Evolutionary conservation across 35 echinoderm and acorn worm species (phyloP), one percentile per base, ranked within the genome.

Genomic region (Stichopus chloronotus): DNA sequence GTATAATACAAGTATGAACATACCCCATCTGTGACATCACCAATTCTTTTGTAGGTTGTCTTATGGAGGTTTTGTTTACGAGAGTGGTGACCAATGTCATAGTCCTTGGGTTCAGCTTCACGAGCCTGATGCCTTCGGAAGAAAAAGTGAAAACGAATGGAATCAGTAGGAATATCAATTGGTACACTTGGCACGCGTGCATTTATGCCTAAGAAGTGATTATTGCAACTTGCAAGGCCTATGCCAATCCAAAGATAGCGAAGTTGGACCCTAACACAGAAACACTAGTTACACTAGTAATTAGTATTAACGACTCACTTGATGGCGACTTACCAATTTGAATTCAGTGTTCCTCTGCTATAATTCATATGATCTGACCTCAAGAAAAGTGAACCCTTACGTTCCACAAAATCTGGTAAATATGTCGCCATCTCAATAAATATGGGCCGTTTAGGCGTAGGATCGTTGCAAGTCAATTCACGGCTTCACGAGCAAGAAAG

Each of bases 351-450:
- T 77, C 95, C 93, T 82, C 97, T 94, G n/a, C 97, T 96, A 77
- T 99, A 99, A 87, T 96, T 93, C 97, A 99, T 99, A 78, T 96
- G 97, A 87, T 96, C 94, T 55, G 97, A 99, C 55, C 97, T 78
- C 79, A 99, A 88, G 88, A 95, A 99, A 54, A 99, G 63, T 0
- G 97, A 99, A 59, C 97, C 97, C 85, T 99, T 99, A 22, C 97
- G 92, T 76, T 99, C 97, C 57, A 96, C 95, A 80, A 94, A 99
- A 91, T 99, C 97, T 90, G 95, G 95, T 55, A 91, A 7, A 79
- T 30, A 89, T 2, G 55, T 71, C 4, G 59, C 87, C 87, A 89
- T 89, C 8, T 83, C 25, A 83, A 83, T 43, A 43, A 43, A 43
- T 43, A 43, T 43, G 30, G 30, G 13, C 13, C 4, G 69, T 72